These are phyloP conservation scores for Tetraneura akinire DNA, from an alignment of 1,140 invertebrate species.

Conservation along the genomic window DNA sequence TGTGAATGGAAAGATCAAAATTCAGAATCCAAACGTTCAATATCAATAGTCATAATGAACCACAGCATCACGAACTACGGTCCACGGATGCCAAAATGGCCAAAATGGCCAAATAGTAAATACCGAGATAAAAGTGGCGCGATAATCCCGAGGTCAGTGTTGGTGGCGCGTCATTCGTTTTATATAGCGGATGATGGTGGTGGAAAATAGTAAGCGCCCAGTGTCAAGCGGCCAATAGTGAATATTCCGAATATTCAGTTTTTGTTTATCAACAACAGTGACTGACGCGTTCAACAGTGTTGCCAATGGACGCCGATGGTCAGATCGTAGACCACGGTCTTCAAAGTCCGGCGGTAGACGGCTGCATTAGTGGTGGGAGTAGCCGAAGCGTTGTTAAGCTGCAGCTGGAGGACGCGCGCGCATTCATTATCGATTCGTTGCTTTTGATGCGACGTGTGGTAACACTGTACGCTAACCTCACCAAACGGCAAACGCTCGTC, in stretches of 20 bases:
- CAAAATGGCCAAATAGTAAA: too few relatives aligned
- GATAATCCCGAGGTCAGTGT: neutral
- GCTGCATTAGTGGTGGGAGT: neutral
- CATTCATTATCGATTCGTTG: conserved; percentile 11
- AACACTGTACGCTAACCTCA: conserved; percentile 44
- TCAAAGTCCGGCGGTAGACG: too few relatives aligned
- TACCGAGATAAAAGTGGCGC: conserved; percentile 35
- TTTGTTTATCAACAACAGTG: conserved; percentile 44
- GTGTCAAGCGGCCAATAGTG: neutral
- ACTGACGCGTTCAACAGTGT: neutral
- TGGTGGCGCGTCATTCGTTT: neutral
- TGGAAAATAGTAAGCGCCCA: neutral
- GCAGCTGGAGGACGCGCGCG: neutral
- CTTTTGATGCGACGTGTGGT: conserved; percentile 11
- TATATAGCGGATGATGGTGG: neutral
- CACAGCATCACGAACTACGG: too few relatives aligned
- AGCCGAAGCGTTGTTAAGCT: neutral
- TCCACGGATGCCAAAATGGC: too few relatives aligned
- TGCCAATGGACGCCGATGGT: neutral
- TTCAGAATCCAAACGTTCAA: too few relatives aligned
- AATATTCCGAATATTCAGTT: neutral
- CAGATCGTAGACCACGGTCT: neutral
- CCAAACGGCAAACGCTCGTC: conserved; percentile 34
- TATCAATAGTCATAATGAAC: too few relatives aligned
- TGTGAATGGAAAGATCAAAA: too few relatives aligned